Base-by-base conservation (phyloP, 2,797 vertebrate genomes). In the Alexandromys oeconomus region DNA sequence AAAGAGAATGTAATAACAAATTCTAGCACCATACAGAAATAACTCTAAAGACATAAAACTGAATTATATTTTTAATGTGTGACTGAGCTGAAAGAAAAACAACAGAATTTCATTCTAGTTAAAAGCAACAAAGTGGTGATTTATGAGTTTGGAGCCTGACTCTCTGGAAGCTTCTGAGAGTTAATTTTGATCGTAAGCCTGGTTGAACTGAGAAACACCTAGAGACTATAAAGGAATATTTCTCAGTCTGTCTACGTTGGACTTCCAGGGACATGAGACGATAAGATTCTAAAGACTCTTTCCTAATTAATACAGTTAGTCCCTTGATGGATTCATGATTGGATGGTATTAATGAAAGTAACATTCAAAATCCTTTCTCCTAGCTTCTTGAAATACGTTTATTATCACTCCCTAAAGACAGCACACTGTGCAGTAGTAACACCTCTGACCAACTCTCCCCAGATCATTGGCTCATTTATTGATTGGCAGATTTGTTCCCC, bases 71-170 rank as follows among this genome's bases (percentile, higher is more conserved):
- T 92, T 82, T 74, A 93, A 84, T 27, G 10, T 15, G 77, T 81
- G 12, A 6, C 17, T 95, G 29, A 95, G 13, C 34, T 82, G 57
- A 73, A 69, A n/a, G 48, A 54, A 95, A n/a, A 95, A 34, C 48
- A 92, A 85, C 29, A 9, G 14, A 79, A 87, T 77, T 96, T 43
- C 43, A 79, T 69, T 92, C 67, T 63, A 27, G 19, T 25, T 43
- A 57, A 71, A 95, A 88, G 61, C 27, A 77, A 92, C 6, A 79
- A 93, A 95, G 89, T 17, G 31, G 37, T 82, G 7, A 93, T 87
- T 34, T 37, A 19, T 73, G 73, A 92, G 5, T 65, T 89, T 21
- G 19, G 51, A 74, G 3, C 1, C 10, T 76, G 1, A 54, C 54
- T 95, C 93, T 40, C 27, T 76, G 40, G 9, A 14, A 19, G 8